Percentiles rank a stretch among this genome's conserved stretches.
Conservation (phyloP, 2,888 invertebrate genomes). For the Dendrolimus pini region DNA sequence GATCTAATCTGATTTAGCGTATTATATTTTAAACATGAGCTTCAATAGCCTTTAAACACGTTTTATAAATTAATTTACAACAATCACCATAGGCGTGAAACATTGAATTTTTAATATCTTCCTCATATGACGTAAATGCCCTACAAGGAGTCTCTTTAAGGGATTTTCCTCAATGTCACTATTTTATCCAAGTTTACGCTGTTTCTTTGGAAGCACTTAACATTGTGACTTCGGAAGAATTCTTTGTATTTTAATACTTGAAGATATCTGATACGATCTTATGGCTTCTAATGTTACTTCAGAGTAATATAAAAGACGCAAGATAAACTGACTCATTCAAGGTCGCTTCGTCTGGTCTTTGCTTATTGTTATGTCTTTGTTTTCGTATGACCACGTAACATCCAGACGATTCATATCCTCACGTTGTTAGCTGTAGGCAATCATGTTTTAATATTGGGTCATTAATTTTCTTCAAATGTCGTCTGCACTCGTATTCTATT, state of each 20-base stretch:
- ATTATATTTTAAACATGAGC: too few species aligned
- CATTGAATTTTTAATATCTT: neutral
- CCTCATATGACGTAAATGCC: neutral
- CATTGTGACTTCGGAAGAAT: too few species aligned
- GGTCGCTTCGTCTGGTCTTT: conserved; percentile 2
- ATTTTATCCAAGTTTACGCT: neutral
- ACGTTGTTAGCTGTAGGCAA: conserved; percentile 6
- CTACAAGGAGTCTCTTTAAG: neutral
- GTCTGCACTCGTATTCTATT: too few species aligned
- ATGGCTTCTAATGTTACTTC: neutral
- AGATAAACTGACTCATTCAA: neutral
- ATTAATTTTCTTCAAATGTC: too few species aligned
- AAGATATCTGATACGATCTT: neutral
- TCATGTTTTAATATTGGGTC: neutral
- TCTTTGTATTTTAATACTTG: neutral
- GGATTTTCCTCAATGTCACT: neutral
- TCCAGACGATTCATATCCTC: neutral
- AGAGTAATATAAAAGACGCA: neutral
- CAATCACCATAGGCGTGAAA: neutral
- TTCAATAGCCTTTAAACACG: neutral
- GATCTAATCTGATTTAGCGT: too few species aligned
- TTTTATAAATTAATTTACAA: neutral
- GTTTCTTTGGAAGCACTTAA: too few species aligned
- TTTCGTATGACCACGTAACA: neutral
- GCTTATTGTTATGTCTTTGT: neutral